phyloP scores from a whole-genome alignment of 2,113 vertebrate species.

The Phodopus roborovskii region DNA sequence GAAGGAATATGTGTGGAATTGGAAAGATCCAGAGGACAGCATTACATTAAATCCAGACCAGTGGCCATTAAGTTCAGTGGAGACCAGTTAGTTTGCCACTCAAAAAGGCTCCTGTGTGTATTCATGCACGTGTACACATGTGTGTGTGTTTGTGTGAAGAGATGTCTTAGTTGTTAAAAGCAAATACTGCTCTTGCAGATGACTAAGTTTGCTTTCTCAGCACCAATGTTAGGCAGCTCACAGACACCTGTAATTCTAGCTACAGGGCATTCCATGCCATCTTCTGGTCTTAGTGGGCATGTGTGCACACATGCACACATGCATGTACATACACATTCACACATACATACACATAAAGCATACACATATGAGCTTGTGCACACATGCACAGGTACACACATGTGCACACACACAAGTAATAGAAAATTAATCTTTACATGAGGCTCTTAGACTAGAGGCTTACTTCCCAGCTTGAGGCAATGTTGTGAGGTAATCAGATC shows the following conservation, averaged over 20 bases:
- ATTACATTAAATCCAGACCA: accelerated
- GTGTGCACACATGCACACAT: accelerated
- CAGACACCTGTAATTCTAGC: background rate
- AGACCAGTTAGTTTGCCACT: background rate
- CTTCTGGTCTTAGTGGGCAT: background rate
- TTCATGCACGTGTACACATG: background rate
- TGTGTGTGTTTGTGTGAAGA: too few species aligned
- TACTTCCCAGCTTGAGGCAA: background rate
- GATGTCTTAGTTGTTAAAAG: background rate
- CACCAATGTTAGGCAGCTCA: background rate
- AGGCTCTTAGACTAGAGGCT: background rate
- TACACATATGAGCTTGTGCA: too few species aligned
- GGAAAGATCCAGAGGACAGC: background rate
- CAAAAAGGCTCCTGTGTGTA: background rate
- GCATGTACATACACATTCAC: background rate
- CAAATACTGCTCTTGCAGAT: background rate
- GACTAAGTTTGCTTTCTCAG: background rate
- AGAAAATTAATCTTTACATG: background rate
- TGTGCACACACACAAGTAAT: background rate
- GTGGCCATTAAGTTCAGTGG: background rate
- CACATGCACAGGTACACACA: too few species aligned
- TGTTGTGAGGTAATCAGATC: background rate
- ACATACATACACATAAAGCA: too few species aligned
- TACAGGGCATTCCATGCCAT: background rate
- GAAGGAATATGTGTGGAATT: background rate